Evolutionary conservation across 2,888 invertebrate genomes (phyloP), one percentile per base, ranked within the genome.

Genomic region (Marasmarcha lunaedactyla): DNA sequence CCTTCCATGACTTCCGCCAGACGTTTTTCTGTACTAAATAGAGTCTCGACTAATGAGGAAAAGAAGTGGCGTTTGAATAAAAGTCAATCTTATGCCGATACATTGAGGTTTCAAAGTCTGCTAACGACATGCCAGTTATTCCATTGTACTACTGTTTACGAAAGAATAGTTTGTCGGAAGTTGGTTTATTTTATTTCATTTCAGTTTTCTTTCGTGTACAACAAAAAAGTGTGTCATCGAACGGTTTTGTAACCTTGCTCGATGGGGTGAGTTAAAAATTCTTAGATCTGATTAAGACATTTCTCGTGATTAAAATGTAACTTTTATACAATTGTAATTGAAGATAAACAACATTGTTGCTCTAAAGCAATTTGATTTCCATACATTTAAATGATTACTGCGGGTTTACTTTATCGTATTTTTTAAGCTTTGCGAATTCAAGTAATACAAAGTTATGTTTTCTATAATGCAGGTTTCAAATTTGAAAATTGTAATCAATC

Each of bases 1-100:
- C 62, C 59, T 54, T 51, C 51, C 55, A 52, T 53, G 57, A 52
- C 63, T 66, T 67, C 67, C 57, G 57, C 51, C 53, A 52, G 54
- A 57, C 56, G 52, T 55, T 50, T 63, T 69, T 68, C 66, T 67
- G 62, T 51, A 40, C 42, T 45, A 43, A 51, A 45, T 49, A 46
- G 46, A 58, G 54, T 46, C 50, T 39, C 39, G 45, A 47, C 60
- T 70, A 71, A 73, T 67, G 72, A 73, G 66, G 7, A 20, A 7
- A 30, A 3, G 30, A 30, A n/a, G 11, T 30, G n/a, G 30, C n/a
- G 10, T 11, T 10, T 30, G 6, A 30, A 7, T n/a, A 2, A 63
- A 55, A 56, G 48, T 46, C 50, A 52, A 54, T 46, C 47, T 50
- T 47, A 47, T 30, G 2, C 46, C 51, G 44, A 39, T 39, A 20